These are phyloP conservation scores for Hydrotaea diabolus DNA, from an alignment of 2,888 invertebrate genomes.

Conservation along the genomic window DNA sequence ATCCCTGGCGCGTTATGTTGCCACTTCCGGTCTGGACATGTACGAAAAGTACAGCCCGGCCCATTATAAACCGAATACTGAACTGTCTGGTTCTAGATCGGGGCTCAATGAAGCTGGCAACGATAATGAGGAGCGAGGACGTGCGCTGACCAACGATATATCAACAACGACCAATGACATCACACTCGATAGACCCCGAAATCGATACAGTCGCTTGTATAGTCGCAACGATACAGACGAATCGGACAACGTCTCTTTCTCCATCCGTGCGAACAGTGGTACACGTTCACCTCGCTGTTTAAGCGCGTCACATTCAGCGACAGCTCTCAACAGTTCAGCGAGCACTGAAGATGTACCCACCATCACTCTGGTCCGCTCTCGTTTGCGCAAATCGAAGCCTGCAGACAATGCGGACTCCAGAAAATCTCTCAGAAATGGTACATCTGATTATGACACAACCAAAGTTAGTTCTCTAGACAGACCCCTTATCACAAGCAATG, in stretches of 20 bases:
- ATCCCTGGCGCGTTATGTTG: conserved; percentile 82
- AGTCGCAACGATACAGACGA: conserved; percentile 69
- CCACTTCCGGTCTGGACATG: conserved; percentile 85
- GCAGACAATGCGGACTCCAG: conserved; percentile 63
- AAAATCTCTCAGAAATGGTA: conserved; percentile 65
- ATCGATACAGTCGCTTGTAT: conserved; percentile 75
- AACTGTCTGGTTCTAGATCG: conserved; percentile 81
- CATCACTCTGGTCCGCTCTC: conserved; percentile 75
- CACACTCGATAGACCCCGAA: conserved; percentile 72
- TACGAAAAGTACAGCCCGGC: conserved; percentile 89
- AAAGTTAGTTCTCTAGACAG: conserved; percentile 3
- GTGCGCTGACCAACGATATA: conserved; percentile 59
- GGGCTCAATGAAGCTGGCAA: conserved; percentile 75
- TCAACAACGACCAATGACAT: conserved; percentile 67
- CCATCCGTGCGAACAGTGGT: conserved; percentile 44
- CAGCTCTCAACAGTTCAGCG: conserved; percentile 69
- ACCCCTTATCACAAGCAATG: conserved; percentile 40
- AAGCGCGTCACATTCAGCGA: conserved; percentile 56
- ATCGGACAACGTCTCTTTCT: conserved; percentile 51
- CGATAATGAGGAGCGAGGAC: conserved; percentile 62
- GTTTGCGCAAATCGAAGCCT: conserved; percentile 62
- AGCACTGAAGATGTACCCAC: conserved; percentile 76
- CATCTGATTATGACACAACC: conserved; percentile 29
- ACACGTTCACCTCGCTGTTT: conserved; percentile 51
- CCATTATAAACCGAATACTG: conserved; percentile 85